phyloP scores from a whole-genome alignment of 2,113 vertebrate species.

The Morone chrysops region DNA sequence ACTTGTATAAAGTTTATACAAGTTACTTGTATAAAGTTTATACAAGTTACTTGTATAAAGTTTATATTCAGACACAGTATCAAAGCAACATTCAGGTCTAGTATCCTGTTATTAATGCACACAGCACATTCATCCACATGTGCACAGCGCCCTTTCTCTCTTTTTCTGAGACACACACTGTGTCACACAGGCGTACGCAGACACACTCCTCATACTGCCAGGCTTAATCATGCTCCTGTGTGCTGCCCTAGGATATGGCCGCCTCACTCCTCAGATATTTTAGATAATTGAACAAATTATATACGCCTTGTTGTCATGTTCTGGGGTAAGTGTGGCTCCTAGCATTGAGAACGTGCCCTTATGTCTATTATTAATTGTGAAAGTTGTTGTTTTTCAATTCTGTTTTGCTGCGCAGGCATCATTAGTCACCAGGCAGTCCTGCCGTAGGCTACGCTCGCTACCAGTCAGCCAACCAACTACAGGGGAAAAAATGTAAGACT shows the following conservation, averaged over 20 bases:
- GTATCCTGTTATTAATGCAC: slow-evolving; percentile 12
- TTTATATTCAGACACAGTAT: slow-evolving; percentile 1
- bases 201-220: slow-evolving; percentile 49
- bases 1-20: too few species aligned
- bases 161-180: slow-evolving; percentile 29
- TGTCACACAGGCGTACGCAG: slow-evolving; percentile 7
- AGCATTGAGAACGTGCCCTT: slow-evolving; percentile 60
- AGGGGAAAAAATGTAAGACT: slow-evolving; percentile 9
- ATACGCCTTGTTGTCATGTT: slow-evolving; percentile 61
- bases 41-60: not conserved
- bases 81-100: slow-evolving; percentile 16
- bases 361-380: slow-evolving; percentile 68
- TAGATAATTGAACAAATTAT: slow-evolving; percentile 82
- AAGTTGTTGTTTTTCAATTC: slow-evolving; percentile 62
- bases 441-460: slow-evolving; percentile 52
- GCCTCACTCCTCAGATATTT: slow-evolving; percentile 73
- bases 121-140: slow-evolving; percentile 6
- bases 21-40: not conserved
- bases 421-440: slow-evolving; percentile 66
- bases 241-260: slow-evolving; percentile 62
- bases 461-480: slow-evolving; percentile 44
- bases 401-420: slow-evolving; percentile 57
- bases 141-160: not conserved
- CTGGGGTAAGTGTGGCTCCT: slow-evolving; percentile 70
- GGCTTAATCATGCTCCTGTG: slow-evolving; percentile 59